Evolutionary conservation across 2,113 vertebrate genomes (phyloP).

Genomic region (Chrysemys picta): DNA sequence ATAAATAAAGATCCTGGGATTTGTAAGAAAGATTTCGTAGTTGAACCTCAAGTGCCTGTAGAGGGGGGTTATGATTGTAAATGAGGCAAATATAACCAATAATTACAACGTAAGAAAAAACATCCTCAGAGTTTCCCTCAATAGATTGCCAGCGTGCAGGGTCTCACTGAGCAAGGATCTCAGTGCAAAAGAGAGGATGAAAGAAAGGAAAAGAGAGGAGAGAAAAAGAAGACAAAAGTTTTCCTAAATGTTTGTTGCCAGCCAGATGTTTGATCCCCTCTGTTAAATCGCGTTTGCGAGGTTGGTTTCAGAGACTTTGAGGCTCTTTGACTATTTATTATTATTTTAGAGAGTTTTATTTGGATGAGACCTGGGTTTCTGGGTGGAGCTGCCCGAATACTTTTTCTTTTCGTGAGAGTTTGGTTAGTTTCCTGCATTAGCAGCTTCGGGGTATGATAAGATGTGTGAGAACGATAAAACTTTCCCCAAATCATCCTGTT

Average conservation of each 20-base stretch:
- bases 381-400: not conserved
- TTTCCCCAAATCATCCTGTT: not conserved
- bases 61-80: not conserved
- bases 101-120: not conserved
- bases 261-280: not conserved
- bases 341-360: not conserved
- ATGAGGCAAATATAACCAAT: not conserved
- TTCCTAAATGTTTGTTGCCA: not conserved
- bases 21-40: not conserved
- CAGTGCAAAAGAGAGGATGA: not conserved
- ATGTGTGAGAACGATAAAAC: no score
- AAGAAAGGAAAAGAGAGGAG: no score
- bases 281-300: not conserved
- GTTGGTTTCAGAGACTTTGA: not conserved
- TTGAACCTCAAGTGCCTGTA: not conserved
- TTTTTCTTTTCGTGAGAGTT: not conserved
- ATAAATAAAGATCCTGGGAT: not conserved
- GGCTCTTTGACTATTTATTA: not conserved
- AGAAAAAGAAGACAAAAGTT: not conserved
- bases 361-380: not conserved
- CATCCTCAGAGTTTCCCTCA: not conserved
- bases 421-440: not conserved
- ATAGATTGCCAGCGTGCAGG: not conserved
- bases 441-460: not conserved
- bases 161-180: not conserved